Base-by-base conservation (phyloP, 2,888 invertebrate genomes). In the Ceratothoa steindachneri region DNA sequence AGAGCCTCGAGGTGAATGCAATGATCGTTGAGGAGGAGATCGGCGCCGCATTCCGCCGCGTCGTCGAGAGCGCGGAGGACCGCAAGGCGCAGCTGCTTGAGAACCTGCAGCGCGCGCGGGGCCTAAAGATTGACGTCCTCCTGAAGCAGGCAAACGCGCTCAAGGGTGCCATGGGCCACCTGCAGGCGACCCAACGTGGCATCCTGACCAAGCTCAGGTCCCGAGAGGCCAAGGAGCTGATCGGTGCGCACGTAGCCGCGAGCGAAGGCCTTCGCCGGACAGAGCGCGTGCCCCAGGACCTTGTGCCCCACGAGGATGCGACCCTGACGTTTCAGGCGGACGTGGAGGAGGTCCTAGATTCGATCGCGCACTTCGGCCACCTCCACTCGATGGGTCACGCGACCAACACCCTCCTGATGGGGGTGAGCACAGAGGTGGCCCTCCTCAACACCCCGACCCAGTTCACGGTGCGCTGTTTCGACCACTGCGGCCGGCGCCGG, bases 391-490 rank as follows among this genome's bases (percentile, higher is more conserved):
- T 86, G n/a, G 84, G 82, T 5, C 86, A 84, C 82, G 86, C 86
- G 30, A 84, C 84, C 2, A 83, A 84, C 69, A 84, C 84, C 73
- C 80, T 83, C 5, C 85, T 86, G 27, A 82, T 84, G 24, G 88
- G 88, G 60, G 86, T 86, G 76, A 87, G 87, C n/a, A 81, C 87
- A 9, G 83, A 85, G 78, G 82, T 83, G 66, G 84, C 85, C 3
- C 83, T 85, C 71, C 85, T 86, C 27, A 86, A 86, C 15, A 86
- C 86, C 27, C 31, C 71, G 22, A 84, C 87, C 51, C 82, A 83
- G 55, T 85, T 88, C 80, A 83, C 83, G 69, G 85, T 88, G 1
- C 19, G 22, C 24, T 60, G 60, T 24, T 4, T 22, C 27, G 60
- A 60, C 81, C 83, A 84, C 72, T 75, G 83, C 27, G 82, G 82